Evolutionary conservation across 2,797 vertebrate species (phyloP).

Genomic region (Onychomys arenicola): DNA sequence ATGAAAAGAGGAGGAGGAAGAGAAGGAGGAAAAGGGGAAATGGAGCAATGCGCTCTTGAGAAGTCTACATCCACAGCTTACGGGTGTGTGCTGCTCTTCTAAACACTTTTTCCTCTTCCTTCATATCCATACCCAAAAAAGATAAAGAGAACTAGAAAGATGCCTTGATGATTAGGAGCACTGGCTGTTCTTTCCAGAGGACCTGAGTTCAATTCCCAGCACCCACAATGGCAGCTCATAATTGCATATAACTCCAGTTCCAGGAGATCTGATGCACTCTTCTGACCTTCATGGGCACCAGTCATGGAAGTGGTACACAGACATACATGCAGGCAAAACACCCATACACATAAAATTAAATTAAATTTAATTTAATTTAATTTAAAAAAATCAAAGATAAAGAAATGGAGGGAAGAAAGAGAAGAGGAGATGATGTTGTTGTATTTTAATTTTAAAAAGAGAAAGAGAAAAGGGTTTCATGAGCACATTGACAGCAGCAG

Average conservation of each 20-base stretch:
- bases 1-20: not conserved
- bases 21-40: not conserved
- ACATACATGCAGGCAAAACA: not conserved
- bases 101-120: not conserved
- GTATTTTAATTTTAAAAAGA: not conserved
- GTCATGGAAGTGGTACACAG: not conserved
- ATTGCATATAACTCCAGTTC: not conserved
- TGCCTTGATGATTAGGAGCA: not conserved
- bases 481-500: not conserved
- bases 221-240: not conserved
- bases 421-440: not conserved
- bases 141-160: not conserved
- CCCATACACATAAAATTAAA: not conserved
- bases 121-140: not conserved
- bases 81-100: not conserved
- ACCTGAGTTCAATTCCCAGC: not conserved
- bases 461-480: not conserved
- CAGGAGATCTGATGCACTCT: not conserved
- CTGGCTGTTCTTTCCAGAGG: not conserved
- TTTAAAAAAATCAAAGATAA: not conserved
- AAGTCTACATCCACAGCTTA: not conserved
- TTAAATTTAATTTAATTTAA: no score
- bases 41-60: not conserved
- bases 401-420: not conserved
- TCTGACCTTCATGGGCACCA: not conserved